These are phyloP conservation scores for Campylorhamphus procurvoides DNA, from an alignment of 2,113 vertebrate genomes.

Conservation along the genomic window DNA sequence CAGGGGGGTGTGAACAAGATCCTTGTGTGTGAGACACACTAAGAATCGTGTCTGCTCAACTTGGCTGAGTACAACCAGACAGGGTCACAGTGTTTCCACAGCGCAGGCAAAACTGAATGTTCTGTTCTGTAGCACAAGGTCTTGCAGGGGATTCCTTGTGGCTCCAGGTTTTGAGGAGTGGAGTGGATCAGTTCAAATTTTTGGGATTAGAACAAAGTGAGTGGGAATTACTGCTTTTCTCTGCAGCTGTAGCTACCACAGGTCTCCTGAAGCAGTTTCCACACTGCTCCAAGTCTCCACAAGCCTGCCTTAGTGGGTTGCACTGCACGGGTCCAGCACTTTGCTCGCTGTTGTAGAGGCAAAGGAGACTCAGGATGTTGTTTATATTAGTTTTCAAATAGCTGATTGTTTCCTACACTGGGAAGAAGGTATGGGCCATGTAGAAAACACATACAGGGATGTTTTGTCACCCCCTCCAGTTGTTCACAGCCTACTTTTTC, in stretches of 20 bases:
- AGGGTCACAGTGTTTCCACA: background rate
- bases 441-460: background rate
- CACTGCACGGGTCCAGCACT: background rate
- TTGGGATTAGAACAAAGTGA: background rate
- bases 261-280: background rate
- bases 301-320: background rate
- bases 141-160: background rate
- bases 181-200: background rate
- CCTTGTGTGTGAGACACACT: accelerated
- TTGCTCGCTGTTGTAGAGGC: background rate
- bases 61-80: background rate
- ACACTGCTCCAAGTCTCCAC: accelerated
- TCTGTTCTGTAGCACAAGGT: background rate
- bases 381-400: background rate
- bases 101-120: background rate
- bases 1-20: background rate
- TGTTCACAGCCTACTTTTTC: background rate
- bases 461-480: background rate
- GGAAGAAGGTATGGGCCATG: background rate
- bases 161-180: background rate
- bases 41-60: background rate
- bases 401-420: background rate
- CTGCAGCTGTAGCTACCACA: background rate
- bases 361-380: background rate
- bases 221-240: background rate